Evolutionary conservation across 2,888 invertebrate species (phyloP).

Genomic region (Rotaria socialis): DNA sequence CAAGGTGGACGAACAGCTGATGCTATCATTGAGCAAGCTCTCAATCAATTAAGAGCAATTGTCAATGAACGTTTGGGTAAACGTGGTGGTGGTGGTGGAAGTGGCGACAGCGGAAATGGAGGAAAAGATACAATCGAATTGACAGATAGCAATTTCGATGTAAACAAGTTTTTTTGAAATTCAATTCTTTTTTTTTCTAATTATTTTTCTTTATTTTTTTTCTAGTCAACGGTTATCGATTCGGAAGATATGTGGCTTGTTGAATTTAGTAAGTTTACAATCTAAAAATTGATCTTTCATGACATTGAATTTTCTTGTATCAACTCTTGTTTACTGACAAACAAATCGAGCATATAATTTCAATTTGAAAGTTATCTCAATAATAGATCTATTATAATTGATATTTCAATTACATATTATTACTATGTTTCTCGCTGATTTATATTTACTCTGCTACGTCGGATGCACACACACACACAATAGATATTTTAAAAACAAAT

Average conservation of each 20-base stretch:
- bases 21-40: constrained; percentile 75
- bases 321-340: not conserved
- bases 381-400: not conserved
- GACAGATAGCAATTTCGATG: constrained; percentile 91
- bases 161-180: constrained; percentile 53
- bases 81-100: constrained; percentile 58
- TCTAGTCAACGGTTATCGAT: constrained; percentile 68
- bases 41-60: constrained; percentile 74
- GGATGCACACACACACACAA: not conserved
- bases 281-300: constrained; percentile 48
- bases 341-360: not conserved
- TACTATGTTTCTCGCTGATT: not conserved
- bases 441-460: not conserved
- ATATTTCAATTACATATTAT: too few species aligned
- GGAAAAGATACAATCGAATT: constrained; percentile 75
- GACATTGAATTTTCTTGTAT: too few species aligned
- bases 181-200: too few species aligned
- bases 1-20: constrained; percentile 79
- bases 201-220: not conserved
- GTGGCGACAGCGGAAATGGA: constrained; percentile 52
- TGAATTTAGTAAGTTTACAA: constrained; percentile 87
- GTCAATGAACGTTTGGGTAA: constrained; percentile 68
- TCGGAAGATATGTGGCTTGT: constrained; percentile 95
- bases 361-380: not conserved
- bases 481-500: not conserved